These are phyloP conservation scores for Campylomormyrus tamandua DNA, from an alignment of 2,113 vertebrate species.

Conservation along the genomic window DNA sequence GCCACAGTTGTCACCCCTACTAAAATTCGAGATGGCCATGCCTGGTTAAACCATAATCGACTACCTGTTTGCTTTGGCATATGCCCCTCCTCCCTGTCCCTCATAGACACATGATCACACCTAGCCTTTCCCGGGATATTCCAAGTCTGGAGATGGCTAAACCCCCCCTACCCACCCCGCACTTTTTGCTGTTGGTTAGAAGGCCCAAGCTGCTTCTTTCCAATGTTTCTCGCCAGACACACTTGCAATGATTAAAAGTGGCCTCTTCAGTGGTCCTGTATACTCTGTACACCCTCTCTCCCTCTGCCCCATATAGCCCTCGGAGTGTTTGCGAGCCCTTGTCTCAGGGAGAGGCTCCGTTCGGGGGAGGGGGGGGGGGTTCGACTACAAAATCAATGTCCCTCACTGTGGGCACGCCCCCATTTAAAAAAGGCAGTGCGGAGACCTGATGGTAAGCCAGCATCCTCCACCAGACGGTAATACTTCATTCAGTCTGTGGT, in stretches of 20 bases:
- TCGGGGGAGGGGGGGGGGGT: constrained; percentile 63
- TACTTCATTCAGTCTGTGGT: constrained; percentile 62
- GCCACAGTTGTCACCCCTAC: not conserved
- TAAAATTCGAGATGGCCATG: not conserved
- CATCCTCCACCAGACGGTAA: constrained; percentile 71
- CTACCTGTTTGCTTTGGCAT: not conserved
- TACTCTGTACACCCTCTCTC: constrained; percentile 18
- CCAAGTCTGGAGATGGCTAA: not conserved
- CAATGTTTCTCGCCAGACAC: not conserved
- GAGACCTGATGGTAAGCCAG: constrained; percentile 88
- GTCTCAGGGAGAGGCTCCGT: constrained; percentile 56
- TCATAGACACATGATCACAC: not conserved
- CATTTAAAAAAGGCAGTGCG: constrained; percentile 99
- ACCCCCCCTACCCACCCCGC: no score
- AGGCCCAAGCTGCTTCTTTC: constrained; percentile 47
- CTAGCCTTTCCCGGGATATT: not conserved
- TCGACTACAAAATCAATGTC: constrained; percentile 94
- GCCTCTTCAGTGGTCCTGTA: constrained; percentile 39
- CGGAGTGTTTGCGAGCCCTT: constrained; percentile 54
- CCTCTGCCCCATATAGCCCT: constrained; percentile 5
- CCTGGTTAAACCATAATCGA: not conserved
- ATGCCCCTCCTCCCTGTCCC: not conserved
- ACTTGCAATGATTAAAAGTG: not conserved
- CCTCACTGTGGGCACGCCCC: constrained; percentile 76
- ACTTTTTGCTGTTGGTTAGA: constrained; percentile 28